Evolutionary conservation across 2,888 invertebrate genomes (phyloP).

Genomic region (Artemia sinica): DNA sequence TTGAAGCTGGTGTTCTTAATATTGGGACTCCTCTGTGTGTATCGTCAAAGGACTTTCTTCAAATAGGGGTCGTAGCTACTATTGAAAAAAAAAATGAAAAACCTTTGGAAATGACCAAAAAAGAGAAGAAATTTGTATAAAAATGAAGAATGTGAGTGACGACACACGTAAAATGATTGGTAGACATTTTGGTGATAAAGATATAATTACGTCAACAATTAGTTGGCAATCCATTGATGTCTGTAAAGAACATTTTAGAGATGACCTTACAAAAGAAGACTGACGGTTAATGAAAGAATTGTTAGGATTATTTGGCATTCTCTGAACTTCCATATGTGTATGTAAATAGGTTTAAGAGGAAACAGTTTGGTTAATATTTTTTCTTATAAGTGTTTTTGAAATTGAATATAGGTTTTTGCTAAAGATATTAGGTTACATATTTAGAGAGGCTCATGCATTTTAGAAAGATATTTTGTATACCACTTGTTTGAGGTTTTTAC

Average conservation of each 20-base stretch:
- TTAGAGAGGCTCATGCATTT: too few relatives aligned
- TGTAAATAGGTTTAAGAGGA: too few relatives aligned
- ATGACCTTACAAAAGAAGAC: constrained; percentile 86
- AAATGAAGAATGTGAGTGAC: constrained; percentile 95
- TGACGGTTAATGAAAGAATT: constrained; percentile 97
- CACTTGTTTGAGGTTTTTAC: too few relatives aligned
- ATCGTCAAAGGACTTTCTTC: constrained; percentile 55
- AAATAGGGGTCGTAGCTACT: constrained; percentile 81
- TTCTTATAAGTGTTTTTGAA: too few relatives aligned
- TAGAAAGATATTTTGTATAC: too few relatives aligned
- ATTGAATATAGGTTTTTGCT: fast-evolving
- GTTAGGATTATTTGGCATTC: constrained; percentile 91
- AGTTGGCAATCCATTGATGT: constrained; percentile 95
- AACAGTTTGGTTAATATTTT: too few relatives aligned
- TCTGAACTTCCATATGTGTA: too few relatives aligned
- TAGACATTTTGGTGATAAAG: constrained; percentile 90
- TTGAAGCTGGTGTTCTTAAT: constrained; percentile 85
- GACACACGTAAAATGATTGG: constrained; percentile 98
- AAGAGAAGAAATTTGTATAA: constrained; percentile 87
- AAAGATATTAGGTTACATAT: too few relatives aligned
- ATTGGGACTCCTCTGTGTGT: constrained; percentile 42
- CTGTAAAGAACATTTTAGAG: constrained; percentile 96
- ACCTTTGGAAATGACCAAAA: constrained; percentile 73
- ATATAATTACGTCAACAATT: constrained; percentile 90
- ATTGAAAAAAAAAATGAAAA: constrained; percentile 90